Conservation (phyloP, 1,140 invertebrate genomes). For the Amyelois transitella region DNA sequence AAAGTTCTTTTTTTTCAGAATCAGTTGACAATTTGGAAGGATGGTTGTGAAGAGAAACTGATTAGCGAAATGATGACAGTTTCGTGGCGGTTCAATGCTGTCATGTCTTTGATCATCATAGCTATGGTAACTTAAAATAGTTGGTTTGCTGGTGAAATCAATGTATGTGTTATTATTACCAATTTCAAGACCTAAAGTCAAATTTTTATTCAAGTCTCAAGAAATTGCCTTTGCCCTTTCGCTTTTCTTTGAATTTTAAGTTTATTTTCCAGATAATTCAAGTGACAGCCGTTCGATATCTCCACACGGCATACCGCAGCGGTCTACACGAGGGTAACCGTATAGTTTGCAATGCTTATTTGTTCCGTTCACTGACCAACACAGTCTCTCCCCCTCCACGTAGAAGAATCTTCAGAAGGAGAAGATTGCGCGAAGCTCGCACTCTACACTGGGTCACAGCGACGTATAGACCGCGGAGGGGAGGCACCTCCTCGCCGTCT, state of each 20-base stretch:
- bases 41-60: slow-evolving; percentile 62
- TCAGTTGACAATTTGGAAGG: slow-evolving; percentile 55
- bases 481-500: slow-evolving; percentile 33
- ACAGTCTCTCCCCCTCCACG: slow-evolving; percentile 22
- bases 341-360: slow-evolving; percentile 46
- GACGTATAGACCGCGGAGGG: slow-evolving; percentile 22
- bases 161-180: too few relatives aligned
- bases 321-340: slow-evolving; percentile 52
- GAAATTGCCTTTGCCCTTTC: background rate
- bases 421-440: slow-evolving; percentile 31
- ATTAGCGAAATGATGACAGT: slow-evolving; percentile 63
- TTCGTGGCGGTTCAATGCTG: slow-evolving; percentile 59
- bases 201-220: too few relatives aligned
- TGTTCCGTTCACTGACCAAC: slow-evolving; percentile 45
- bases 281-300: slow-evolving; percentile 51
- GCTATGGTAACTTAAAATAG: slow-evolving; percentile 39
- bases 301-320: slow-evolving; percentile 58
- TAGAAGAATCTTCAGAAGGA: slow-evolving; percentile 40
- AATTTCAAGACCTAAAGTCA: background rate
- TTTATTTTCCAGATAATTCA: slow-evolving; percentile 52
- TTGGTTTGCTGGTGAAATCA: too few relatives aligned
- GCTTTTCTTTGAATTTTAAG: background rate
- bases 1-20: slow-evolving; percentile 23
- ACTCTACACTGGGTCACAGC: slow-evolving; percentile 55
- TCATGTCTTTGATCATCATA: slow-evolving; percentile 53